These are phyloP conservation scores for Trachurus trachurus DNA, from an alignment of 2,797 vertebrate genomes.

Conservation along the genomic window DNA sequence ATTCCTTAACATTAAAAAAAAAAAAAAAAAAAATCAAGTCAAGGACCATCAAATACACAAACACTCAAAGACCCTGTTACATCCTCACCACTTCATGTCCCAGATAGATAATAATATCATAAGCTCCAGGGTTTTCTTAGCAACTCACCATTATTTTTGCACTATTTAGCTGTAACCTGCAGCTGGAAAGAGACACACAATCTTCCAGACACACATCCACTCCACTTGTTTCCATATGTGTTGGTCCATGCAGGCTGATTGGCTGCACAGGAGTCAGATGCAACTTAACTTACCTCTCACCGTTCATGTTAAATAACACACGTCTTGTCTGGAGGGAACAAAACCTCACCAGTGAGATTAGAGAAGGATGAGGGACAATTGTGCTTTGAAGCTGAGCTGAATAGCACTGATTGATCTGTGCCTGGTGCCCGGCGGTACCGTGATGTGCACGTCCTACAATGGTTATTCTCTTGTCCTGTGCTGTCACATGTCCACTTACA, in stretches of 20 bases:
- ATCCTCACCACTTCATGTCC: background rate
- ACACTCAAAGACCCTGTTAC: background rate
- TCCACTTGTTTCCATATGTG: slow-evolving; percentile 13
- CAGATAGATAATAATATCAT: background rate
- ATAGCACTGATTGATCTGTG: slow-evolving; percentile 58
- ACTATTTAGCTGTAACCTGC: background rate
- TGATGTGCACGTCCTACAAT: slow-evolving; percentile 67
- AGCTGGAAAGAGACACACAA: background rate
- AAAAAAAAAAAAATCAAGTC: no score
- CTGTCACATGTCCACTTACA: slow-evolving; percentile 53
- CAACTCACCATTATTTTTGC: background rate
- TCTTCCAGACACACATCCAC: slow-evolving; percentile 1
- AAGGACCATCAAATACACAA: background rate
- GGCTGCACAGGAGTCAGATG: background rate
- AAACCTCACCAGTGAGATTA: slow-evolving; percentile 4
- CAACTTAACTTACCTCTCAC: background rate
- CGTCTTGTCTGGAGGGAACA: slow-evolving; percentile 16
- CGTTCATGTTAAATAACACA: slow-evolving; percentile 11
- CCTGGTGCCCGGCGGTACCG: slow-evolving; percentile 65
- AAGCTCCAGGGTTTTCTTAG: background rate
- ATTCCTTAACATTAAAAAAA: background rate
- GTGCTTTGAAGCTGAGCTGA: slow-evolving; percentile 53
- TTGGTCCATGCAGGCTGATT: background rate
- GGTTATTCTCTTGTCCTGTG: slow-evolving; percentile 49
- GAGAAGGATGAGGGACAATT: slow-evolving; percentile 41